phyloP scores from a whole-genome alignment of 2,888 invertebrate species.

The Hemicrepidius hirtus region DNA sequence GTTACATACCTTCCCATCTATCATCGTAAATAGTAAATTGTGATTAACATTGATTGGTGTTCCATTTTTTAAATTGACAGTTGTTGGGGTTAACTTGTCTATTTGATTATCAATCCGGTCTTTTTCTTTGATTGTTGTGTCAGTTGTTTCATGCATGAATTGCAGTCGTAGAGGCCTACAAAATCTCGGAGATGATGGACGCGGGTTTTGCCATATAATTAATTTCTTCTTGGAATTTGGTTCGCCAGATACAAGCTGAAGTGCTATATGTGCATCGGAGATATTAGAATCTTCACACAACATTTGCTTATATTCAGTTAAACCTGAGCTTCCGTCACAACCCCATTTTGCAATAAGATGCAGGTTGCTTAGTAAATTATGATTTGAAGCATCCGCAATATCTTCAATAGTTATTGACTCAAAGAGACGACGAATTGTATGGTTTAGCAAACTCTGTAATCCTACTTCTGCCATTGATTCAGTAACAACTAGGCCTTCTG shows the following conservation, averaged over 20 bases:
- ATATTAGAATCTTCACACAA: background rate
- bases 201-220: constrained; percentile 63
- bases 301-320: background rate
- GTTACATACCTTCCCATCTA: constrained; percentile 62
- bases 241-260: too few relatives aligned
- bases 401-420: too few relatives aligned
- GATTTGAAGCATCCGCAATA: too few relatives aligned
- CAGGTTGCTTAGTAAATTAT: too few relatives aligned
- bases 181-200: constrained; percentile 59
- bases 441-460: too few relatives aligned
- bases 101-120: constrained; percentile 48
- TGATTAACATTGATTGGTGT: background rate
- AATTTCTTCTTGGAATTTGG: too few relatives aligned
- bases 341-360: too few relatives aligned
- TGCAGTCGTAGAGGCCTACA: constrained; percentile 62
- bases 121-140: constrained; percentile 59
- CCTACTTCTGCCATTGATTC: too few relatives aligned
- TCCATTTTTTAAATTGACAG: background rate
- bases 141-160: constrained; percentile 59
- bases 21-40: constrained; percentile 48
- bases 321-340: background rate
- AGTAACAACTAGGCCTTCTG: too few relatives aligned
- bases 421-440: too few relatives aligned
- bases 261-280: background rate
- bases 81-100: background rate